These are phyloP conservation scores for Pseudorasbora parva DNA, from an alignment of 2,113 vertebrate genomes.

Conservation along the genomic window DNA sequence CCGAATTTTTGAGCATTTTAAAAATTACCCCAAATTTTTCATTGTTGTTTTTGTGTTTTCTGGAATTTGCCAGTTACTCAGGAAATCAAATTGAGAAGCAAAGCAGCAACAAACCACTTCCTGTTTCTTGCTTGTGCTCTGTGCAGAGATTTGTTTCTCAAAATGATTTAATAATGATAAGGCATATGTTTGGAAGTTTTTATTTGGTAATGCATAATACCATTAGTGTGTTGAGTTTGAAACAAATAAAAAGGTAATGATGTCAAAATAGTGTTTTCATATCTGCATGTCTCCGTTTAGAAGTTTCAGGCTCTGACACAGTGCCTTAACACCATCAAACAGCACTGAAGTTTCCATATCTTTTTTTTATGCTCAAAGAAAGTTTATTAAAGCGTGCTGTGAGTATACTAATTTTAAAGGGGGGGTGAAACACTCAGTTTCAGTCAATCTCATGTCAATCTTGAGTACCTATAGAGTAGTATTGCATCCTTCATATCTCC, in stretches of 20 bases:
- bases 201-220: background rate
- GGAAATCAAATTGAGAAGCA: background rate
- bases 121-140: constrained; percentile 56
- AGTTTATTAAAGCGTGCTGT: no score
- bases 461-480: no score
- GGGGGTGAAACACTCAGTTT: no score
- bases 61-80: constrained; percentile 4
- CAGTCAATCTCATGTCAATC: no score
- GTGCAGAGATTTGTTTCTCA: constrained; percentile 70
- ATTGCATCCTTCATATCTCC: no score
- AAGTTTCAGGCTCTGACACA: background rate
- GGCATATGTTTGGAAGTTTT: background rate
- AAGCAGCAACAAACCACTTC: constrained; percentile 65
- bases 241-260: background rate
- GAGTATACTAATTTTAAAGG: no score
- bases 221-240: background rate
- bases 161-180: constrained; percentile 11
- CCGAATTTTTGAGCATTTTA: background rate
- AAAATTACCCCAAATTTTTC: background rate
- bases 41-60: background rate
- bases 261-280: no score
- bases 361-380: no score
- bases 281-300: background rate
- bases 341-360: no score
- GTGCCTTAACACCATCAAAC: background rate